Evolutionary conservation across 2,797 vertebrate species (phyloP), one percentile per base, ranked within the genome.

Genomic region (Pseudomugil gertrudae): DNA sequence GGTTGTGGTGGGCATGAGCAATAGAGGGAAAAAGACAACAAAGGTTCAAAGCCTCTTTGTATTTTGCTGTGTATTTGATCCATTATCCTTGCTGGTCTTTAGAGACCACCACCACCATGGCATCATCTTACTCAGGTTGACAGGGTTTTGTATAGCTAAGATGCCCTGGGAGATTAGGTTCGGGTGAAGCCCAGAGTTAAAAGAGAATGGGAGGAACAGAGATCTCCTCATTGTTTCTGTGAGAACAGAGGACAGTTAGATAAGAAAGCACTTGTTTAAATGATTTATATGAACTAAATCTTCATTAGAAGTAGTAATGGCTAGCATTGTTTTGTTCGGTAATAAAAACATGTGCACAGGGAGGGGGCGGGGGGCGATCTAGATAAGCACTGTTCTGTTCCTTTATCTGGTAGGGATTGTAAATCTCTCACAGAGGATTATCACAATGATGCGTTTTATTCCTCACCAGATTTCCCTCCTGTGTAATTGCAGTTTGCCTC

Each of bases 21-120:
- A 85, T 47, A 71, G 77, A 84, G 71, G 73, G 62, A 78, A 84
- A 87, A 73, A 84, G 80, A 80, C 63, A 84, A 92, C 92, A 93
- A 92, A 91, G 78, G 88, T 93, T 94, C 90, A 94, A 93, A 94
- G 91, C 76, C 57, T 81, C 78, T 61, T 78, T 78, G 76, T 74
- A 66, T 74, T 73, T 74, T 54, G 40, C 66, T 83, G 81, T 74
- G 86, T 69, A 92, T 94, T 94, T 94, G 92, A 93, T 93, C 92
- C 83, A 93, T 93, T 93, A 92, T 93, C 66, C 86, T 54, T 2
- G 17, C 74, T 69, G 84, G 83, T 88, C 90, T 88, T 90, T 89
- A 64, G 90, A 91, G 91, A 90, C 86, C 90, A 90, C 85, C 85
- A 88, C 86, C 87, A 88, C 88, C 83, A 85, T 88, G 85, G 91